Conservation (phyloP, 2,888 invertebrate species). For the Mycalesis mineus region DNA sequence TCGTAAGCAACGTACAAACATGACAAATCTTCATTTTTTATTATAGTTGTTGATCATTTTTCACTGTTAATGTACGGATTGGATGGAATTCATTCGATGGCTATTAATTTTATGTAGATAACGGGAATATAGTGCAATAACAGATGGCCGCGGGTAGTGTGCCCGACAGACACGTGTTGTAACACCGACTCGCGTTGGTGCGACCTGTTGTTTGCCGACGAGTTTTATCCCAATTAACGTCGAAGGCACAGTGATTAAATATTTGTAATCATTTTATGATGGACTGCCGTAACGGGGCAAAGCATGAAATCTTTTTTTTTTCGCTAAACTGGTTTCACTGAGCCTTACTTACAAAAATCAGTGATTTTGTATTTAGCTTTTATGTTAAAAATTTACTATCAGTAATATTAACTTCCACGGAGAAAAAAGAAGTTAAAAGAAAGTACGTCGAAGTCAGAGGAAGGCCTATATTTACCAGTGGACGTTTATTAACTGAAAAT, state of each 20-base stretch:
- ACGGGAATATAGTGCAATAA: slow-evolving; percentile 51
- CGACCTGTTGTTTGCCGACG: slow-evolving; percentile 1
- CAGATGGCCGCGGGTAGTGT: slow-evolving; percentile 33
- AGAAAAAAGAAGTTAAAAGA: too few relatives aligned
- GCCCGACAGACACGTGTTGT: slow-evolving; percentile 26
- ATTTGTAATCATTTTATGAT: slow-evolving; percentile 2
- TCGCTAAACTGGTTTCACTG: too few relatives aligned
- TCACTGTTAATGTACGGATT: slow-evolving; percentile 57
- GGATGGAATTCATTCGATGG: slow-evolving; percentile 43
- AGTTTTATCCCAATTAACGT: slow-evolving; percentile 9
- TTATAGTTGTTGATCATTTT: slow-evolving; percentile 44
- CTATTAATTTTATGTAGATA: slow-evolving; percentile 57
- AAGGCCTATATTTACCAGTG: too few relatives aligned
- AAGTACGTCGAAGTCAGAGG: too few relatives aligned
- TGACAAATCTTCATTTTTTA: neutral
- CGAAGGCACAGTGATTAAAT: slow-evolving; percentile 7
- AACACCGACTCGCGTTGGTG: slow-evolving; percentile 19
- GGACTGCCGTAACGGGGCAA: neutral
- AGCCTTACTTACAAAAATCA: too few relatives aligned
- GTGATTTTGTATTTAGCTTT: too few relatives aligned
- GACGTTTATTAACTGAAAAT: too few relatives aligned
- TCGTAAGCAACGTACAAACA: neutral
- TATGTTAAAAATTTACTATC: too few relatives aligned
- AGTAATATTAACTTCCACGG: too few relatives aligned
- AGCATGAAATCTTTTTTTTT: too few relatives aligned